Evolutionary conservation across 2,797 vertebrate genomes (phyloP).

Genomic region (Artibeus lituratus): DNA sequence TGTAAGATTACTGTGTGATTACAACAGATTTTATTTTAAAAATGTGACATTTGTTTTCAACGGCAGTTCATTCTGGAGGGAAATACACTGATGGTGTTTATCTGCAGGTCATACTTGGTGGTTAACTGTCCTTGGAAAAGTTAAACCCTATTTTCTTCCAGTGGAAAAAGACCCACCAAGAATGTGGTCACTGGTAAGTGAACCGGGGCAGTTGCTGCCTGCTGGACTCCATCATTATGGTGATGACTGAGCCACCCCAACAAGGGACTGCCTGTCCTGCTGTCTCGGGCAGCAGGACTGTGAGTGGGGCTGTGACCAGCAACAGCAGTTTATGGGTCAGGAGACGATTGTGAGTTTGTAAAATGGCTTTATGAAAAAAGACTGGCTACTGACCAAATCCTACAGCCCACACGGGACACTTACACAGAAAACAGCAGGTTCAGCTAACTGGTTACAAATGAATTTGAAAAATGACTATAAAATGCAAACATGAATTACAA

Average conservation of each 20-base stretch:
- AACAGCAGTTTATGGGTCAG: not conserved
- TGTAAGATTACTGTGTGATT: not conserved
- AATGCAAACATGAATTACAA: slow-evolving; percentile 3
- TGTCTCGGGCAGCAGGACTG: not conserved
- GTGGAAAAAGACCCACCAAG: not conserved
- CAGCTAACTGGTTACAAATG: not conserved
- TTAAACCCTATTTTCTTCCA: not conserved
- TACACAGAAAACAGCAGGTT: not conserved
- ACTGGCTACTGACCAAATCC: not conserved
- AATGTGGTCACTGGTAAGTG: not conserved
- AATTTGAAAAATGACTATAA: not conserved
- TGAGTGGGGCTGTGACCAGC: not conserved
- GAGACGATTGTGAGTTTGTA: not conserved
- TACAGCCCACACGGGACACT: not conserved
- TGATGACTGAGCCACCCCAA: not conserved
- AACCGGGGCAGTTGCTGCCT: not conserved
- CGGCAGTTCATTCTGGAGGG: not conserved
- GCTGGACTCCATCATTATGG: not conserved
- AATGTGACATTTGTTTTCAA: slow-evolving; percentile 3
- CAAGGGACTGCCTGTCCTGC: not conserved
- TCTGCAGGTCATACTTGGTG: not conserved
- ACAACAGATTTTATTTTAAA: not conserved
- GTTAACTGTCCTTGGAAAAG: not conserved
- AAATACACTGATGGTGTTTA: not conserved
- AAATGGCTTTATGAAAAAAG: not conserved